Conservation (phyloP, 2,797 vertebrate species). For the Pangasius sanitwongsei region DNA sequence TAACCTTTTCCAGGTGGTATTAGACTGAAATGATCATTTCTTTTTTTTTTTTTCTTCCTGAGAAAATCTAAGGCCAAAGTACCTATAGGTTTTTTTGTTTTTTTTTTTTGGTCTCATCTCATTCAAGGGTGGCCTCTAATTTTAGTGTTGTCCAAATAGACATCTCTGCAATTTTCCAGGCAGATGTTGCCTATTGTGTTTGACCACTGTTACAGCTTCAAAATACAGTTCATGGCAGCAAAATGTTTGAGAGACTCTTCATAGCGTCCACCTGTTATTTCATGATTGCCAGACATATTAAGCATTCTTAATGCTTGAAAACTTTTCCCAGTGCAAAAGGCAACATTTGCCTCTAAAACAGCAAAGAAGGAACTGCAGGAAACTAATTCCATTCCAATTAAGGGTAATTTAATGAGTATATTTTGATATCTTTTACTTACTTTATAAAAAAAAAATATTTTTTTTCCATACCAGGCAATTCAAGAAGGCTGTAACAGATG, state of each 20-base stretch:
- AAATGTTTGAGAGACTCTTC: neutral
- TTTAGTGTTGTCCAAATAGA: neutral
- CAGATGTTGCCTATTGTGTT: neutral
- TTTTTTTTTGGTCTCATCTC: neutral
- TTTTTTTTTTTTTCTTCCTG: neutral
- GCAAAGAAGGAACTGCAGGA: neutral
- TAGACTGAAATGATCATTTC: neutral
- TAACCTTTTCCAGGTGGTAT: neutral
- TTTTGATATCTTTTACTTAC: neutral
- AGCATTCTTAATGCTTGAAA: neutral
- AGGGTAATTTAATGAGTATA: neutral
- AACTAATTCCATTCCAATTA: neutral
- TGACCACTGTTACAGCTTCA: neutral
- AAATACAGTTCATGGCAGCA: neutral
- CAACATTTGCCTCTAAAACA: neutral
- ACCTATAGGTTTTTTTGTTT: neutral
- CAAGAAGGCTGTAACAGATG: slow-evolving; percentile 95
- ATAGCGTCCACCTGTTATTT: neutral
- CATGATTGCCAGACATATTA: neutral
- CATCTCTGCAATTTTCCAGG: neutral
- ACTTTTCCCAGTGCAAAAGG: neutral
- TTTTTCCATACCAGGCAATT: slow-evolving; percentile 82
- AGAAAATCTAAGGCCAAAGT: neutral
- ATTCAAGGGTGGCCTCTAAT: neutral
- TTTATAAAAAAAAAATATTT: neutral